These are phyloP conservation scores for Crotalus tigris DNA, from an alignment of 2,113 vertebrate species.

Conservation along the genomic window DNA sequence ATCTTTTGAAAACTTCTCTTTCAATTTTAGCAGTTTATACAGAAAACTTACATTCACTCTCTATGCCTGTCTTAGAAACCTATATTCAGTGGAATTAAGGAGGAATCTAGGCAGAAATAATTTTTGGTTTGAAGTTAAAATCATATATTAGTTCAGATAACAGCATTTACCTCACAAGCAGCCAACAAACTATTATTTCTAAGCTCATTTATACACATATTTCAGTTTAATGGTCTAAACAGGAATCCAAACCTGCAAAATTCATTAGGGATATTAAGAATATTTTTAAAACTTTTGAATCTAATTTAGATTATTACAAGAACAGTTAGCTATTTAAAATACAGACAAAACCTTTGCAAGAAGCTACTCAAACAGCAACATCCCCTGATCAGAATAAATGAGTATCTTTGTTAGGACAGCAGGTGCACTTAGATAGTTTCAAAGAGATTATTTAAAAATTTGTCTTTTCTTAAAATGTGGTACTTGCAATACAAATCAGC, in stretches of 20 bases:
- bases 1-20: not conserved
- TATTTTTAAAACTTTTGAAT: not conserved
- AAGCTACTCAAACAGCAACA: not conserved
- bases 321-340: not conserved
- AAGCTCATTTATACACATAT: conserved; percentile 10
- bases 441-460: not conserved
- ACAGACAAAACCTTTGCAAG: not conserved
- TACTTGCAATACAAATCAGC: not conserved
- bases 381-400: not conserved
- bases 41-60: not conserved
- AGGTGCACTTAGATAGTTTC: not conserved
- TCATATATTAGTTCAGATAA: not conserved
- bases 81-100: not conserved
- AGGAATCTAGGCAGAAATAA: not conserved
- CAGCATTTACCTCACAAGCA: conserved; percentile 1
- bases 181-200: not conserved
- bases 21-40: not conserved
- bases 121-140: not conserved
- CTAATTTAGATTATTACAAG: not conserved
- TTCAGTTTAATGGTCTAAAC: not conserved
- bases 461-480: not conserved
- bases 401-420: not conserved
- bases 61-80: not conserved
- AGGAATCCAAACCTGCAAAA: not conserved
- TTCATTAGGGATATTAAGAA: not conserved